Percentiles rank a stretch among this genome's conserved stretches.
Conservation (phyloP, 2,113 vertebrate species). For the Oreochromis niloticus region DNA sequence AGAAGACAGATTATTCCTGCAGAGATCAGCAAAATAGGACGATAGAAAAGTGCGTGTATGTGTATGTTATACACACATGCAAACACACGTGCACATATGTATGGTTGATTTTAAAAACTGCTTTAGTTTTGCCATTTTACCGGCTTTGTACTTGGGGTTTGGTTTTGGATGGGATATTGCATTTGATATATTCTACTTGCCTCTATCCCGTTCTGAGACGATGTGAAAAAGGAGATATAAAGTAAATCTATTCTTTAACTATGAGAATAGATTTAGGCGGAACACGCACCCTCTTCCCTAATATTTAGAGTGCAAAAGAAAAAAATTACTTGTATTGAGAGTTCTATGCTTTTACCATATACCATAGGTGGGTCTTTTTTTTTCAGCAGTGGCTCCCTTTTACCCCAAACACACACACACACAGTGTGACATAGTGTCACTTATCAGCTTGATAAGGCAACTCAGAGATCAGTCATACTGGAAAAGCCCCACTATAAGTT, state of each 20-base stretch:
- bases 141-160: not conserved
- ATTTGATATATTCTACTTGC: not conserved
- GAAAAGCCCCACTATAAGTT: not conserved
- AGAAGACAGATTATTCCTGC: not conserved
- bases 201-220: not conserved
- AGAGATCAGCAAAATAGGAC: not conserved
- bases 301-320: not conserved
- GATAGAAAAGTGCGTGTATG: not conserved
- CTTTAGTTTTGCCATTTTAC: not conserved
- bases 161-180: not conserved
- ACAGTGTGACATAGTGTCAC: not conserved
- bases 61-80: not conserved
- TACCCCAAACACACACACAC: not conserved
- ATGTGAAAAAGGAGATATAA: not conserved
- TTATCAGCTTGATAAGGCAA: not conserved
- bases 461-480: not conserved
- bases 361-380: not conserved
- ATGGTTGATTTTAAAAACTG: not conserved
- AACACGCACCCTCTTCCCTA: not conserved
- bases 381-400: not conserved
- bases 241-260: not conserved
- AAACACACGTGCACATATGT: not conserved
- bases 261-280: not conserved
- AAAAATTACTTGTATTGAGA: not conserved
- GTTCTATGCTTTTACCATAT: not conserved